Evolutionary conservation across 2,888 invertebrate species (phyloP).

Genomic region (Ecliptopera silaceata): DNA sequence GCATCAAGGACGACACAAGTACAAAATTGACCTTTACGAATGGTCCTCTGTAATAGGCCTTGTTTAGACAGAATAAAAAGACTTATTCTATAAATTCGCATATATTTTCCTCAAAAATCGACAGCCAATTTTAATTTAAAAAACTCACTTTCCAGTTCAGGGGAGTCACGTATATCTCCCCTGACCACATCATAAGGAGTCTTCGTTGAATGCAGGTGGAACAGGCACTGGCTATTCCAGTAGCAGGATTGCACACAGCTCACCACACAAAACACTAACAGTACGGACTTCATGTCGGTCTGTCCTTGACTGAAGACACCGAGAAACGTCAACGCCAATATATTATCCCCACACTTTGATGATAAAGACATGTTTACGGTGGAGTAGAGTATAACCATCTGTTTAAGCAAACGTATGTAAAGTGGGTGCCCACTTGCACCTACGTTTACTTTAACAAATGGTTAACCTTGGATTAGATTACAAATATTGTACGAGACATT

Average conservation of each 20-base stretch:
- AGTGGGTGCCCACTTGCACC: too few species aligned
- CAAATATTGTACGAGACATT: too few species aligned
- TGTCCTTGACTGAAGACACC: background rate
- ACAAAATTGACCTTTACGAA: too few species aligned
- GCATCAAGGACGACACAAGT: too few species aligned
- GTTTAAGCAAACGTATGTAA: too few species aligned
- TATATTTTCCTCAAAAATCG: too few species aligned
- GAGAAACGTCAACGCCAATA: background rate
- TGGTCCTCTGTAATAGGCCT: too few species aligned
- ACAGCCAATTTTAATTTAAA: background rate
- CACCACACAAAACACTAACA: slow-evolving; percentile 31
- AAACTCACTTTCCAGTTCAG: slow-evolving; percentile 57
- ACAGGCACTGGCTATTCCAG: slow-evolving; percentile 58
- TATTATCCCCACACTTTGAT: slow-evolving; percentile 10
- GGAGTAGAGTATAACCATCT: background rate
- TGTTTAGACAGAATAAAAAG: too few species aligned
- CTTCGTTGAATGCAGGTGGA: slow-evolving; percentile 57
- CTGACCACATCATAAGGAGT: slow-evolving; percentile 67
- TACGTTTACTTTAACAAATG: too few species aligned
- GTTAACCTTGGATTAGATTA: too few species aligned
- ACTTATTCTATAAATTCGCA: too few species aligned
- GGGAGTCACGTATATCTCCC: slow-evolving; percentile 65
- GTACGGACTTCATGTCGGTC: slow-evolving; percentile 30
- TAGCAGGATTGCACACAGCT: slow-evolving; percentile 54
- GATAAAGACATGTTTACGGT: background rate